Conservation (phyloP, 2,113 vertebrate species). For the Dromaius novaehollandiae region DNA sequence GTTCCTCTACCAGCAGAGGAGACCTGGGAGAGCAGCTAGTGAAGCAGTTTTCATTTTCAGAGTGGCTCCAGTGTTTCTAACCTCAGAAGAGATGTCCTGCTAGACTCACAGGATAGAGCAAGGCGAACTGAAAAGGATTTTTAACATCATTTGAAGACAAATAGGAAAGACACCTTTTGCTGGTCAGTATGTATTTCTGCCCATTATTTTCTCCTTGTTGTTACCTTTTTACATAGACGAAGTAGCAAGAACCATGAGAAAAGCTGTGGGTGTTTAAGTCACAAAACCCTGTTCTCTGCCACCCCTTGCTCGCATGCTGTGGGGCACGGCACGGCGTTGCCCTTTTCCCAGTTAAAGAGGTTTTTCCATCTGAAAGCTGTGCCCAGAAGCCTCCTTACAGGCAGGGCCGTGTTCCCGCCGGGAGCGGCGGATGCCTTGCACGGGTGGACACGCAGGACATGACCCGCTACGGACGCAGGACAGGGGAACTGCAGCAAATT, state of each 20-base stretch:
- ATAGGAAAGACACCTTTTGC: not conserved
- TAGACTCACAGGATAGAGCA: not conserved
- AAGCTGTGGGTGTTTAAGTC: not conserved
- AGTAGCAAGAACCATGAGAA: accelerated
- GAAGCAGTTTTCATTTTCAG: not conserved
- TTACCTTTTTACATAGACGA: not conserved
- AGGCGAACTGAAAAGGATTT: not conserved
- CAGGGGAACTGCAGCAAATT: not conserved
- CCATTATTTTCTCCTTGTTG: not conserved
- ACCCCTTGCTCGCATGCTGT: not conserved
- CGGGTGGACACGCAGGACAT: not conserved
- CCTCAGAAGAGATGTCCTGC: not conserved
- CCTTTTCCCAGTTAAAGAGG: not conserved
- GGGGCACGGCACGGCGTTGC: not conserved
- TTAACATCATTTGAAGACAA: not conserved
- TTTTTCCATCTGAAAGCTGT: not conserved
- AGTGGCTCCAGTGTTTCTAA: not conserved
- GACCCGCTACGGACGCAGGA: not conserved
- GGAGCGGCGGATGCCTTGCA: not conserved
- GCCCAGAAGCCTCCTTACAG: too few species aligned
- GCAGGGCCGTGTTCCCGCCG: not conserved
- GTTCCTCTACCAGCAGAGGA: not conserved
- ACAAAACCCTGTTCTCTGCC: not conserved
- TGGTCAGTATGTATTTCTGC: not conserved
- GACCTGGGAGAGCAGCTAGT: not conserved